Conservation (phyloP, 2,113 vertebrate genomes). For the Podiceps cristatus region DNA sequence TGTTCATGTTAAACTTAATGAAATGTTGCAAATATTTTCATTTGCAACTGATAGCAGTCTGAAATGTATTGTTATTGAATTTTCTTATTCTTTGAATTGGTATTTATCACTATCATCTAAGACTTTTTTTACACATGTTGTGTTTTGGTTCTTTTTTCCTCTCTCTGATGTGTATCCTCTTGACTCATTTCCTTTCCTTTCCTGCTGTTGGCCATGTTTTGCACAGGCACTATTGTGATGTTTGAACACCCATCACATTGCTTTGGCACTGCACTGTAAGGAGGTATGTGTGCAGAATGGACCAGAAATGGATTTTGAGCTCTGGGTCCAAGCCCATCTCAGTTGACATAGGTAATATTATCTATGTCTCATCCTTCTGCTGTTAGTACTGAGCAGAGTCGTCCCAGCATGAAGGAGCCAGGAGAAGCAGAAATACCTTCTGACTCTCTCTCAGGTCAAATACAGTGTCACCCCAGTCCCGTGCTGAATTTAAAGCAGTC, state of each 20-base stretch:
- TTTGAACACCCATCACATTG: background rate
- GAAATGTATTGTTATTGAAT: background rate
- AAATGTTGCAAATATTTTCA: background rate
- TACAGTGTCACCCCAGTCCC: background rate
- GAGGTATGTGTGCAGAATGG: background rate
- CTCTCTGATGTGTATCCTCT: background rate
- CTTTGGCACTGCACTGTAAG: background rate
- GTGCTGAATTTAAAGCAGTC: background rate
- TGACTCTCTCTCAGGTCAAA: background rate
- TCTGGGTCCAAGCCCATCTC: background rate
- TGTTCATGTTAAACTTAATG: background rate
- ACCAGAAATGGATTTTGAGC: background rate
- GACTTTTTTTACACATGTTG: background rate
- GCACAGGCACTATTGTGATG: background rate
- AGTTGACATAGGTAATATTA: background rate
- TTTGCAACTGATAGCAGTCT: background rate
- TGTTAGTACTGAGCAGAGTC: background rate
- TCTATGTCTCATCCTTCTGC: background rate
- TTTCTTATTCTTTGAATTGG: background rate
- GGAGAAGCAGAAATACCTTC: slow-evolving; percentile 2
- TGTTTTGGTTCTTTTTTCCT: background rate
- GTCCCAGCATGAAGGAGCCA: background rate
- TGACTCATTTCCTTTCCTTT: background rate
- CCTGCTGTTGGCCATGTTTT: background rate
- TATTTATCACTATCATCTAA: background rate